A percentile compares a stretch with the other conserved stretches of the same genome.
These are phyloP conservation scores for Galaxea fascicularis DNA, from an alignment of 92 coral and sea anemone species.

Conservation along the genomic window DNA sequence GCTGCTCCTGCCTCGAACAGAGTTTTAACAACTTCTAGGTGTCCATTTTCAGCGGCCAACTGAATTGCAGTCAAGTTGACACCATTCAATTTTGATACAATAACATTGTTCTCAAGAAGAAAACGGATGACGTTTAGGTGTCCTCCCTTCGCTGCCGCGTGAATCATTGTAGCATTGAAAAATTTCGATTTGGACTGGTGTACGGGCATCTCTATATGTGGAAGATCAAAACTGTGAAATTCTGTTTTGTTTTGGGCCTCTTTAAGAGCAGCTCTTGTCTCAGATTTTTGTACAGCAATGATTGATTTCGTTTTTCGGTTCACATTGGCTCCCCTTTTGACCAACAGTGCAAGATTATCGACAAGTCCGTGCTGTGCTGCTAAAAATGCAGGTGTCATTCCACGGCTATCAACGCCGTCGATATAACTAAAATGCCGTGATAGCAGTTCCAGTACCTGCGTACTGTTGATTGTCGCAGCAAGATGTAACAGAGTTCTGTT, in stretches of 20 bases:
- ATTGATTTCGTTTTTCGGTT: conserved; percentile 34
- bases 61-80: conserved; percentile 48
- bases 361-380: conserved; percentile 56
- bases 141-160: conserved; percentile 65
- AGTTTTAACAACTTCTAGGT: conserved; percentile 39
- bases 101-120: conserved; percentile 28
- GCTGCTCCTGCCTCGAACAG: conserved; percentile 50
- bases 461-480: conserved; percentile 29
- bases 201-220: conserved; percentile 11
- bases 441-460: conserved; percentile 32
- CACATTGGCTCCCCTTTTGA: conserved; percentile 60
- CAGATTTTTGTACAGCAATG: background rate
- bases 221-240: conserved; percentile 8
- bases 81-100: background rate
- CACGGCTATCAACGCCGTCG: background rate
- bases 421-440: conserved; percentile 13
- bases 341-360: conserved; percentile 44
- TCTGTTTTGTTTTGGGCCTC: background rate
- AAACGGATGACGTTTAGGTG: conserved; percentile 49
- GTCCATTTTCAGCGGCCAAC: conserved; percentile 72
- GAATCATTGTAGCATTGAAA: conserved; percentile 47
- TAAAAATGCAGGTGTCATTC: background rate
- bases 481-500: conserved; percentile 51
- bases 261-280: background rate
- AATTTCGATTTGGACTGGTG: conserved; percentile 34